A percentile compares a stretch with the other conserved stretches of the same genome.
Evolutionary conservation across 2,113 vertebrate genomes (phyloP).

Genomic region (Manacus vitellinus): DNA sequence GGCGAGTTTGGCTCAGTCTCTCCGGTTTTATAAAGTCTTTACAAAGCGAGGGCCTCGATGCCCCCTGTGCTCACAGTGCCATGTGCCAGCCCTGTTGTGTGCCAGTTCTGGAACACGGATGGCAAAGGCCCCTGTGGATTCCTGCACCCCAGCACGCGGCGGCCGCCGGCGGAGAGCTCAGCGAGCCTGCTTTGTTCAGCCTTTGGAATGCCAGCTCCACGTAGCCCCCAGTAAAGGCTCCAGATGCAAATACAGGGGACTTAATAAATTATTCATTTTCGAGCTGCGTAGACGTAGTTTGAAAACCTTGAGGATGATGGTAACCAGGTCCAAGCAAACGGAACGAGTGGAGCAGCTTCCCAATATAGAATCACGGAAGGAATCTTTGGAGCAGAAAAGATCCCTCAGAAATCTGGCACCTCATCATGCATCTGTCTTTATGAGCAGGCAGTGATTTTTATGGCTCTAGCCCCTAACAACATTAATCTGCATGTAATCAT

Average conservation of each 20-base stretch:
- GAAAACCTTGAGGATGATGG: conserved; percentile 12
- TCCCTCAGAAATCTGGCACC: background rate
- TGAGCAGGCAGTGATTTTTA: background rate
- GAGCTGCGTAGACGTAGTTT: background rate
- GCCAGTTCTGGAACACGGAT: background rate
- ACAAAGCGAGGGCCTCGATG: background rate
- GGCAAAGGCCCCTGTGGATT: fast-evolving
- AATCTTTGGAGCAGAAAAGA: background rate
- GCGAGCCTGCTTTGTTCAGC: background rate
- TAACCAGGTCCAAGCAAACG: conserved; percentile 20
- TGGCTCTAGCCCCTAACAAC: background rate
- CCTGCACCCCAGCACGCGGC: background rate
- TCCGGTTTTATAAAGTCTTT: fast-evolving
- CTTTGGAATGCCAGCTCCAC: background rate
- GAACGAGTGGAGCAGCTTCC: background rate
- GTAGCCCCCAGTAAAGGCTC: background rate
- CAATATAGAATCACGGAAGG: background rate
- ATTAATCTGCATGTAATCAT: background rate
- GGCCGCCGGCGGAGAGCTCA: background rate
- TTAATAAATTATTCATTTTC: conserved; percentile 3
- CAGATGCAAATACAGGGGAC: conserved; percentile 10
- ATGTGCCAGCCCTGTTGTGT: background rate
- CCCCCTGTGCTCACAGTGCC: background rate
- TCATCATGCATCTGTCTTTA: background rate
- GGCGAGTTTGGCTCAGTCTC: background rate